These are phyloP conservation scores for Shargacucullia verbasci DNA, from an alignment of 2,888 invertebrate genomes.

Conservation along the genomic window DNA sequence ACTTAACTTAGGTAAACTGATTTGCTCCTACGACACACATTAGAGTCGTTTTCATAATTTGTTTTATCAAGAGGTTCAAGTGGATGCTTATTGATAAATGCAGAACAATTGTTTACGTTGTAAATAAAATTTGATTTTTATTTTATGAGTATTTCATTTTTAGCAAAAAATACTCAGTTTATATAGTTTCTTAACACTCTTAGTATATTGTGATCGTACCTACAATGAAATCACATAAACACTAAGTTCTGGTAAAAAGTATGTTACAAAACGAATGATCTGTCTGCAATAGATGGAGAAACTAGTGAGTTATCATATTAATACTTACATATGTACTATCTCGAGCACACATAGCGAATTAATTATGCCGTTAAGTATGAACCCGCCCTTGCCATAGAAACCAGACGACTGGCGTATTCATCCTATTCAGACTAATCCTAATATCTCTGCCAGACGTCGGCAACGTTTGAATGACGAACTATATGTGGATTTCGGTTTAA, in stretches of 20 bases:
- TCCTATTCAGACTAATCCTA: constrained; percentile 18
- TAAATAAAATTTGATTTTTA: too few species aligned
- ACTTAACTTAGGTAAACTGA: constrained; percentile 10
- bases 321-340: too few species aligned
- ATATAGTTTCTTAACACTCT: too few species aligned
- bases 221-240: too few species aligned
- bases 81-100: too few species aligned
- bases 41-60: constrained; percentile 1
- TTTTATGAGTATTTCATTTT: too few species aligned
- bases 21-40: constrained; percentile 14
- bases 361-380: constrained; percentile 12
- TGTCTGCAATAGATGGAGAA: too few species aligned
- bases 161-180: too few species aligned
- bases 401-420: constrained; percentile 10
- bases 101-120: too few species aligned
- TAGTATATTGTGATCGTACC: too few species aligned
- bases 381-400: constrained; percentile 6
- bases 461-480: constrained; percentile 13
- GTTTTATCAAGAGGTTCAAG: constrained; percentile 3
- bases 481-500: constrained; percentile 30
- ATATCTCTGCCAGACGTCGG: constrained; percentile 19
- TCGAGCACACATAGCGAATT: constrained; percentile 22
- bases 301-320: background rate
- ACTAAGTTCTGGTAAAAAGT: too few species aligned
- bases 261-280: too few species aligned